Evolutionary conservation across 2,888 invertebrate genomes (phyloP).

Genomic region (Ophioninae sp.): DNA sequence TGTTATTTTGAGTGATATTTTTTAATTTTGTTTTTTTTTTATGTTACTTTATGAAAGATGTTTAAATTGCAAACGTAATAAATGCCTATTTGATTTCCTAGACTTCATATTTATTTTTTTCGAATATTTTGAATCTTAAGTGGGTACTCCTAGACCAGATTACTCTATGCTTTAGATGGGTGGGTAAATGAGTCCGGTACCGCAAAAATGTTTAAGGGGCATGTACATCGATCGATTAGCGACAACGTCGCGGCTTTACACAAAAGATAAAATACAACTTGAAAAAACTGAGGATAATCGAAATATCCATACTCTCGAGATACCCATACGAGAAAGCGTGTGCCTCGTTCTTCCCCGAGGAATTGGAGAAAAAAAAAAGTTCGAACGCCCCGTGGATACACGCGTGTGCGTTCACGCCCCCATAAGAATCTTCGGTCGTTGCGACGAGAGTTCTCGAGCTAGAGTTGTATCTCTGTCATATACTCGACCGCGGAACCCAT

Average conservation of each 20-base stretch:
- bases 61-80: too few relatives aligned
- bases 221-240: slow-evolving; percentile 41
- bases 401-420: slow-evolving; percentile 54
- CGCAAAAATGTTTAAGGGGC: neutral
- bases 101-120: too few relatives aligned
- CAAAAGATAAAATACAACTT: slow-evolving; percentile 8
- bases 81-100: too few relatives aligned
- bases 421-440: slow-evolving; percentile 23
- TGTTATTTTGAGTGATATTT: too few relatives aligned
- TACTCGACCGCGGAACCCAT: slow-evolving; percentile 14
- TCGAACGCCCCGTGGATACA: slow-evolving; percentile 47
- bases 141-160: too few relatives aligned
- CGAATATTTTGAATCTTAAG: too few relatives aligned
- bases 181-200: neutral
- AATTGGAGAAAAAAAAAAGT: slow-evolving; percentile 29
- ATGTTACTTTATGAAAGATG: too few relatives aligned
- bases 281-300: neutral
- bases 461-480: slow-evolving; percentile 62
- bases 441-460: slow-evolving; percentile 1
- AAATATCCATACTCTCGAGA: neutral
- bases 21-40: too few relatives aligned
- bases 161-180: neutral
- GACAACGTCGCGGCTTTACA: neutral
- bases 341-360: slow-evolving; percentile 49
- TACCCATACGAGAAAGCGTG: slow-evolving; percentile 6